These are phyloP conservation scores for Oscheius sp. DNA, from an alignment of 2,888 invertebrate genomes.

Conservation along the genomic window DNA sequence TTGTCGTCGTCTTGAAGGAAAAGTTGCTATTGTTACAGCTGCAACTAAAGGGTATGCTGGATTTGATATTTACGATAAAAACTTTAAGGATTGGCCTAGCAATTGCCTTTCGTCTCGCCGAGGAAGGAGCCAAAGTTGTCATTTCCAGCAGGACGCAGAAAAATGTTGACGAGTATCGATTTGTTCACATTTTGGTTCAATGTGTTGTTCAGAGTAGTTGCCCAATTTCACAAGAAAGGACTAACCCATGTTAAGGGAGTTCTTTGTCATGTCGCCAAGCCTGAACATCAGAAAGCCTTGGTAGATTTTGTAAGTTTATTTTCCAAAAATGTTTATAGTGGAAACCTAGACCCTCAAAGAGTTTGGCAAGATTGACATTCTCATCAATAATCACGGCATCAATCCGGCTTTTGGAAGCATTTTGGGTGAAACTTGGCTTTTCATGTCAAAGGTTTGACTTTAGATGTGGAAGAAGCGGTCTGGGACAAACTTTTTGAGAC, in stretches of 20 bases:
- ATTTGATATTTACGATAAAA: not conserved
- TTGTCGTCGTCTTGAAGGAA: slow-evolving; percentile 63
- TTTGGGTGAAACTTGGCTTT: slow-evolving; percentile 78
- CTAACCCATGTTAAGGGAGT: slow-evolving; percentile 80
- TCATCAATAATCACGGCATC: slow-evolving; percentile 94
- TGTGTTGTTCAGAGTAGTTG: slow-evolving; percentile 78
- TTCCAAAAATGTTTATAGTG: not conserved
- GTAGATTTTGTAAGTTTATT: slow-evolving; percentile 75
- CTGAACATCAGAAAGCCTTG: slow-evolving; percentile 83
- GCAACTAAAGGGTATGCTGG: slow-evolving; percentile 65
- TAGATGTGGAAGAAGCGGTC: slow-evolving; percentile 79
- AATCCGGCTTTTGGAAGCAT: slow-evolving; percentile 87
- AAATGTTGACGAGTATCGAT: slow-evolving; percentile 81
- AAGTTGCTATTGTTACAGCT: slow-evolving; percentile 71
- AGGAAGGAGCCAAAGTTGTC: slow-evolving; percentile 91
- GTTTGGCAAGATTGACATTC: slow-evolving; percentile 80
- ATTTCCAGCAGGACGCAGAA: slow-evolving; percentile 89
- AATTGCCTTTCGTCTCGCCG: slow-evolving; percentile 86
- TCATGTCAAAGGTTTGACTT: not conserved
- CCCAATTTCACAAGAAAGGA: slow-evolving; percentile 81
- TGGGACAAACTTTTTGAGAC: slow-evolving; percentile 95
- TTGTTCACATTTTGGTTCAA: not conserved
- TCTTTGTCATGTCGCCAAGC: slow-evolving; percentile 90
- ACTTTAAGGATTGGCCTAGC: slow-evolving; percentile 83
- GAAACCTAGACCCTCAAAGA: slow-evolving; percentile 58